Percentiles rank a stretch among this genome's conserved stretches.
Evolutionary conservation across 1,140 invertebrate species (phyloP).

Genomic region (Ctenoplectra terminalis): DNA sequence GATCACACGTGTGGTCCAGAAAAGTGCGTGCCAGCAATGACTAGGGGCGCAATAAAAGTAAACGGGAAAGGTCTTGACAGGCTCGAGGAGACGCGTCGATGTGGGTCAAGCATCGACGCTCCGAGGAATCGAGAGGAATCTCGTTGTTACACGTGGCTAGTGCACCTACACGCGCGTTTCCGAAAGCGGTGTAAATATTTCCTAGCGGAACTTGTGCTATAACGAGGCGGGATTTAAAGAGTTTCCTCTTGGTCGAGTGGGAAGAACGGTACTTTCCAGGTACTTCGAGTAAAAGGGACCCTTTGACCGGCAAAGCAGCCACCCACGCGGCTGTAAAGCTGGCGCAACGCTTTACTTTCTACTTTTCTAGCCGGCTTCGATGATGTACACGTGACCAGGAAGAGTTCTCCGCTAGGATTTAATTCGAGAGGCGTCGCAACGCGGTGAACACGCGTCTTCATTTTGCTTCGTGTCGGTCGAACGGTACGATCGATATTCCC

Average conservation of each 20-base stretch:
- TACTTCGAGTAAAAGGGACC: conserved; percentile 62
- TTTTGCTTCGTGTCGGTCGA: background rate
- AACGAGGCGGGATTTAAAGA: conserved; percentile 52
- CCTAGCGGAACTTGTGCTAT: conserved; percentile 7
- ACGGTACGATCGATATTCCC: conserved; percentile 20
- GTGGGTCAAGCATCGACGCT: conserved; percentile 27
- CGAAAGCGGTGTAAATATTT: conserved; percentile 32
- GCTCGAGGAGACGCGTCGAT: background rate
- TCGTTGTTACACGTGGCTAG: conserved; percentile 28
- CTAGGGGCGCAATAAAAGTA: conserved; percentile 5
- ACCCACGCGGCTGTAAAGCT: conserved; percentile 54
- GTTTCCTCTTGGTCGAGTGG: conserved; percentile 41
- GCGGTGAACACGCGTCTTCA: background rate
- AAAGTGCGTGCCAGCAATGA: background rate
- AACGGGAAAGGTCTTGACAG: background rate
- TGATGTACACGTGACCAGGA: conserved; percentile 50
- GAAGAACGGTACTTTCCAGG: conserved; percentile 70
- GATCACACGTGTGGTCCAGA: conserved; percentile 33
- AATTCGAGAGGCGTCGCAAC: background rate
- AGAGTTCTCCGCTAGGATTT: conserved; percentile 4
- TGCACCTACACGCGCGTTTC: conserved; percentile 35
- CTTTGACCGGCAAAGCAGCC: conserved; percentile 50
- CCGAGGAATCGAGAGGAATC: conserved; percentile 13
- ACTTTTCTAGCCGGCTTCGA: conserved; percentile 58
- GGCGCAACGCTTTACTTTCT: conserved; percentile 66